Evolutionary conservation across 64 coral and sea anemone species (phyloP), one percentile per base, ranked within the genome.

Genomic region (Porites australiensis): DNA sequence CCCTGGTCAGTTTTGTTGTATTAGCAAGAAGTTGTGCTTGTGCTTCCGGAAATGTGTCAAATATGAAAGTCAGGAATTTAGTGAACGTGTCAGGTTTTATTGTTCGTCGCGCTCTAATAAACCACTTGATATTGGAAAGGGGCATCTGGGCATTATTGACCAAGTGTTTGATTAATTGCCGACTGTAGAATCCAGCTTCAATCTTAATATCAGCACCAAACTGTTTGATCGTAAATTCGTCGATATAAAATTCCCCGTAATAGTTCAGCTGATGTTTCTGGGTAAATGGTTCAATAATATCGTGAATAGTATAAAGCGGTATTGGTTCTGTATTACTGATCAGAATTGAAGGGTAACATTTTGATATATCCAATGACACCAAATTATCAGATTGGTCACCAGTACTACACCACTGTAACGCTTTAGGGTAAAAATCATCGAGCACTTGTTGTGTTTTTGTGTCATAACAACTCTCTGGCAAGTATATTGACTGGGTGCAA

Each of bases 61-160:
- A 85, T 0, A 92, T 22, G 55, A 77, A 85, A 19, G 57, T 85
- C 1, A 92, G 44, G 51, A 83, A 92, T 2, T 6, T 4, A 1
- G 21, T 75, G 14, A 92, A 92, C 11, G 80, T 92, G 8, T 92
- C 70, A 1, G 69, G 81, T 49, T 86, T 92, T 0, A 86, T n/a
- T 22, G 79, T 70, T 19, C 45, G 73, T 64, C 77, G 75, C 2
- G 79, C 14, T 4, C 22, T 2, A 2, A 85, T 75, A 4, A 64
- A 65, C 20, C 86, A 76, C 37, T 92, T 92, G 2, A 92, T 37
- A 8, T 43, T 27, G 2, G 13, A 8, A 37, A 37, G 27, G 0
- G 70, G 70, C 70, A 47, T 72, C 3, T 44, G 1, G 0, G 45
- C 23, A 12, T 7, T 57, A 12, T 57, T 12, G 7, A 55, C 54